Base-by-base conservation (phyloP, 2,797 vertebrate genomes). In the Centroberyx gerrardi region DNA sequence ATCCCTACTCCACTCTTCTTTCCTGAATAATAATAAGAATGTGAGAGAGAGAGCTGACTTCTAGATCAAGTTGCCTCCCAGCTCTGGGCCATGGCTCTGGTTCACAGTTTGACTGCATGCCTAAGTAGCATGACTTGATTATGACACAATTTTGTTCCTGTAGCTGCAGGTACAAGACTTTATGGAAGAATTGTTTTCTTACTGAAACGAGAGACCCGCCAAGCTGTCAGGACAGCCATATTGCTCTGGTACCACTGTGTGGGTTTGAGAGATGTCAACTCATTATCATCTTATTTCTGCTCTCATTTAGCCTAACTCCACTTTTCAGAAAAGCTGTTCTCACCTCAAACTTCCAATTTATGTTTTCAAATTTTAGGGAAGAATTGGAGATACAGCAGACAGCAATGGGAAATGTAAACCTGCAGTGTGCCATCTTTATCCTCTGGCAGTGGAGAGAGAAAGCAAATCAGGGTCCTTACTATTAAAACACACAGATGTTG, bases 401-500 rank as follows among this genome's bases (percentile, higher is more conserved):
- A 64, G 13, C 13, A 5, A 17, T 36, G 51, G 72, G 18, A 62
- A 68, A 71, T 53, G 40, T n/a, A 44, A 44, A 54, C 48, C 10
- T 1, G 62, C 48, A 28, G 17, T 55, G 7, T 15, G 40, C 70
- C 46, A 14, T 75, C 72, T 66, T 48, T 51, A 55, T 49, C 68
- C 42, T 53, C 29, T 40, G 62, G 82, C 70, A n/a, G 42, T 53
- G 27, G 63, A 36, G 62, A 68, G 80, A 62, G 56, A 8, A 56
- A 22, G 48, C 29, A 64, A 84, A 75, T 71, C 62, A 62, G 18
- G 59, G 62, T 55, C 64, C 58, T 55, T 59, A 46, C 62, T 18
- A 68, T 80, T 72, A 61, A 46, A 75, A 81, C 44, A 62, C 61
- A 67, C 70, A 86, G 65, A 80, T 58, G 59, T 62, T 67, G 36